phyloP scores from a whole-genome alignment of 1,140 invertebrate genomes.

The Pseudachorutes palmiensis region DNA sequence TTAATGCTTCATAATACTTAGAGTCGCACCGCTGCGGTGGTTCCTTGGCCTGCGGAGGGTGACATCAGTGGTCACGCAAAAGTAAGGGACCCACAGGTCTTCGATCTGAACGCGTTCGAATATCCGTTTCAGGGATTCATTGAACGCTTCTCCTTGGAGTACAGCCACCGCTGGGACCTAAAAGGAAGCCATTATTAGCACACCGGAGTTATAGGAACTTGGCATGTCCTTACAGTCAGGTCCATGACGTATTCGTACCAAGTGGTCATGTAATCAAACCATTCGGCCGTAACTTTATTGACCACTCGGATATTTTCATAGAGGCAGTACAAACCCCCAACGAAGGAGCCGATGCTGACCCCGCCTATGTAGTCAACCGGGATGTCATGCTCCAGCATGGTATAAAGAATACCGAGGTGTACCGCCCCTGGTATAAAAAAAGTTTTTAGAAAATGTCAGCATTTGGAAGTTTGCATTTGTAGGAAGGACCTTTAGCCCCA shows the following conservation, averaged over 20 bases:
- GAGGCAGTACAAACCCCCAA: slow-evolving; percentile 18
- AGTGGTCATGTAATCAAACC: slow-evolving; percentile 9
- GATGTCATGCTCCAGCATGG: background rate
- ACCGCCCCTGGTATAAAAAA: background rate
- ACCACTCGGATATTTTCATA: slow-evolving; percentile 10
- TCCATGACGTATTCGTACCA: slow-evolving; percentile 13
- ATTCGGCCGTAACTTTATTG: no score
- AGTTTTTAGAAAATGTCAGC: no score
- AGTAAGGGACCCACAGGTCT: slow-evolving; percentile 27
- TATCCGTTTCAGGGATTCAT: background rate
- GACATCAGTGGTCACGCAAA: slow-evolving; percentile 22
- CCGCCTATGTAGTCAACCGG: slow-evolving; percentile 26
- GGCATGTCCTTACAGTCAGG: background rate
- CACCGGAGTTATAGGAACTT: no score
- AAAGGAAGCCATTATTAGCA: background rate
- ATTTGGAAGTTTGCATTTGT: no score
- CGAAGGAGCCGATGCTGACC: slow-evolving; percentile 26
- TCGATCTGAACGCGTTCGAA: slow-evolving; percentile 29
- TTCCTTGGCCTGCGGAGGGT: slow-evolving; percentile 13
- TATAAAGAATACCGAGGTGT: slow-evolving; percentile 3
- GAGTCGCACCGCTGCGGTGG: slow-evolving; percentile 16
- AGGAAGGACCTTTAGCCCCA: slow-evolving; percentile 28
- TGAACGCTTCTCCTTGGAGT: slow-evolving; percentile 18
- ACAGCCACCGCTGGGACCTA: slow-evolving; percentile 8
- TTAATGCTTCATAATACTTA: background rate